Conservation (phyloP, 2,888 invertebrate genomes). For the Acanthococcus lagerstroemiae region DNA sequence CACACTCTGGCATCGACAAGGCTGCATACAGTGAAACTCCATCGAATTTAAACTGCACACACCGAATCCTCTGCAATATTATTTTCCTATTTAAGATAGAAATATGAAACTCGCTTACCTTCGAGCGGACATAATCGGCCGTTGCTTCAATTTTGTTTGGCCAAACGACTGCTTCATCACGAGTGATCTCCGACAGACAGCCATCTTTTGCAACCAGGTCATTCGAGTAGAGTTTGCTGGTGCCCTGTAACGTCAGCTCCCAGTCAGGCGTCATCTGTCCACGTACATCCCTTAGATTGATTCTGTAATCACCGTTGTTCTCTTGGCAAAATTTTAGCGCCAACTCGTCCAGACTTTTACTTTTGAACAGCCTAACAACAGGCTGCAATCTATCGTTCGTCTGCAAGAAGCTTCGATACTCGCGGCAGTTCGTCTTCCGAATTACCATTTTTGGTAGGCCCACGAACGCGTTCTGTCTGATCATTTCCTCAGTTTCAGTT, state of each 20-base stretch:
- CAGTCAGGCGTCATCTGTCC: background rate
- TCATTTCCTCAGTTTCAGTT: background rate
- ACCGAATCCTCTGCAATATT: too few relatives aligned
- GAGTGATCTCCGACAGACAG: background rate
- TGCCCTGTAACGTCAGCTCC: background rate
- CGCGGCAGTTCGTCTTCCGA: slow-evolving; percentile 9
- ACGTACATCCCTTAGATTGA: background rate
- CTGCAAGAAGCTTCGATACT: slow-evolving; percentile 16
- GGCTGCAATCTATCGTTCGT: slow-evolving; percentile 2
- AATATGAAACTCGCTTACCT: too few relatives aligned
- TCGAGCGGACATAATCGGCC: too few relatives aligned
- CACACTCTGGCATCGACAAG: too few relatives aligned
- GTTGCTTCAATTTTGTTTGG: too few relatives aligned
- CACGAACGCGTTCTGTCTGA: background rate
- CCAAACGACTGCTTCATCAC: too few relatives aligned
- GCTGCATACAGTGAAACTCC: too few relatives aligned
- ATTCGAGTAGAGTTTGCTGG: background rate
- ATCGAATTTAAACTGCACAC: too few relatives aligned
- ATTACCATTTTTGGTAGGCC: slow-evolving; percentile 33
- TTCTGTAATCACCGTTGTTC: background rate
- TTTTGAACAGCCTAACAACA: background rate
- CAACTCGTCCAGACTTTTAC: slow-evolving; percentile 18
- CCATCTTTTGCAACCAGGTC: background rate
- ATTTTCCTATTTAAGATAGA: too few relatives aligned
- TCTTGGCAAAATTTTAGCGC: background rate